Conservation (phyloP, 2,888 invertebrate genomes). For the Drosophila imparisetae region DNA sequence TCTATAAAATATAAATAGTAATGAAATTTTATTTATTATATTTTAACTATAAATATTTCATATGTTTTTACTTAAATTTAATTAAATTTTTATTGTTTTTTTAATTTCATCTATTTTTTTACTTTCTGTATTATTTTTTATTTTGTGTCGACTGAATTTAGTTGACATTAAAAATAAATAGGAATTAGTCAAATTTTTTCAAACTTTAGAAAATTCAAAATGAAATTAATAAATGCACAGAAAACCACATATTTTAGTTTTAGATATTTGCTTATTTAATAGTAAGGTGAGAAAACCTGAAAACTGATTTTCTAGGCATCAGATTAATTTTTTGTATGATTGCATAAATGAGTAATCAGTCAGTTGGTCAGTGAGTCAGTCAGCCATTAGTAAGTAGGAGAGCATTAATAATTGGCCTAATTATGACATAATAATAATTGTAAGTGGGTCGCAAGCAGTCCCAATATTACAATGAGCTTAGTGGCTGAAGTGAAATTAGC, state of each 20-base stretch:
- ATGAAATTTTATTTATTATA: no score
- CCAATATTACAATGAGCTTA: conserved; percentile 16
- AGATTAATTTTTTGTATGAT: background rate
- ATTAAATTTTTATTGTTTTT: no score
- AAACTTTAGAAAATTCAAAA: background rate
- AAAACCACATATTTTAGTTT: background rate
- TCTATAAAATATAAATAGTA: background rate
- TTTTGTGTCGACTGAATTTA: background rate
- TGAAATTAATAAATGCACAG: background rate
- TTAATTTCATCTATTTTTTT: no score
- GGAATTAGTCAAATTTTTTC: background rate
- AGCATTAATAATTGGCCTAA: conserved; percentile 30
- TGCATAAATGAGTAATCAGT: conserved; percentile 8
- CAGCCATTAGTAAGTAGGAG: conserved; percentile 3
- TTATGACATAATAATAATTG: conserved; percentile 56
- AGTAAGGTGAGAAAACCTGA: background rate
- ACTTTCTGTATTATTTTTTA: background rate
- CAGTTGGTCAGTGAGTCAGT: conserved; percentile 4
- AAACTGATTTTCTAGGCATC: background rate
- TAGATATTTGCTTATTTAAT: background rate
- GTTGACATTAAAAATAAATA: background rate
- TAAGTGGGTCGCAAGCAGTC: conserved; percentile 13
- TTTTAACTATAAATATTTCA: no score
- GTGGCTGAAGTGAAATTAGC: conserved; percentile 70
- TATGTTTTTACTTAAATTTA: no score